Evolutionary conservation across 37 sponge, comb jelly and placozoan species (phyloP).

Genomic region (Beroe ovata): DNA sequence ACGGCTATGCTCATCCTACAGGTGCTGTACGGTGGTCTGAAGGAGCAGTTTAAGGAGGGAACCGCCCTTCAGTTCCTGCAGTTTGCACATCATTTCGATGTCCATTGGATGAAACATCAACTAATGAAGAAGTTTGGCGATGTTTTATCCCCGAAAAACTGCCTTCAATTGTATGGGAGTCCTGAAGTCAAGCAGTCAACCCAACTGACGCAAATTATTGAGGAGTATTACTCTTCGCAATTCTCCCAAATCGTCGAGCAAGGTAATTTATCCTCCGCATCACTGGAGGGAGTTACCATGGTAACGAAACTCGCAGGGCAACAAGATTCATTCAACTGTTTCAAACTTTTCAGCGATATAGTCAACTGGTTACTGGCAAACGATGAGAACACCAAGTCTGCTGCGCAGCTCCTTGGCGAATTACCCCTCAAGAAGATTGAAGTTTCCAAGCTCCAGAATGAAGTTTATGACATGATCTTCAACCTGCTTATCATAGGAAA

Average conservation of each 20-base stretch:
- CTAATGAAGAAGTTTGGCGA: not conserved
- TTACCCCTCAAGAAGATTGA: not conserved
- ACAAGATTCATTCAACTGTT: not conserved
- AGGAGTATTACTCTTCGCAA: not conserved
- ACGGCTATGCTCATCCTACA: not conserved
- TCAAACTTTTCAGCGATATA: slow-evolving; percentile 11
- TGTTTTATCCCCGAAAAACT: not conserved
- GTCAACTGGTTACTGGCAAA: not conserved
- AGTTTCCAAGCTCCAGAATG: not conserved
- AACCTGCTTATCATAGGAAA: slow-evolving; percentile 47
- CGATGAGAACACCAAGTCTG: not conserved
- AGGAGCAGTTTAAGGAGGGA: not conserved
- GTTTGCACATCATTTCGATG: slow-evolving; percentile 35
- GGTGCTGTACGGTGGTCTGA: slow-evolving; percentile 11
- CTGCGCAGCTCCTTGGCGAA: not conserved
- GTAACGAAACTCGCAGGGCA: not conserved
- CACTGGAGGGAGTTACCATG: slow-evolving; percentile 13
- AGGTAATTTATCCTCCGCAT: not conserved
- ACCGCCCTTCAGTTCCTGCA: not conserved
- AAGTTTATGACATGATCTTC: slow-evolving; percentile 43
- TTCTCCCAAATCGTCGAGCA: not conserved
- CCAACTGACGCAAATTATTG: not conserved
- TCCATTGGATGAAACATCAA: slow-evolving; percentile 5
- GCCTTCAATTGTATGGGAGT: not conserved
- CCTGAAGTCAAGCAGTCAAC: not conserved